Evolutionary conservation across 2,113 vertebrate genomes (phyloP).

Genomic region (Seriola dumerili): DNA sequence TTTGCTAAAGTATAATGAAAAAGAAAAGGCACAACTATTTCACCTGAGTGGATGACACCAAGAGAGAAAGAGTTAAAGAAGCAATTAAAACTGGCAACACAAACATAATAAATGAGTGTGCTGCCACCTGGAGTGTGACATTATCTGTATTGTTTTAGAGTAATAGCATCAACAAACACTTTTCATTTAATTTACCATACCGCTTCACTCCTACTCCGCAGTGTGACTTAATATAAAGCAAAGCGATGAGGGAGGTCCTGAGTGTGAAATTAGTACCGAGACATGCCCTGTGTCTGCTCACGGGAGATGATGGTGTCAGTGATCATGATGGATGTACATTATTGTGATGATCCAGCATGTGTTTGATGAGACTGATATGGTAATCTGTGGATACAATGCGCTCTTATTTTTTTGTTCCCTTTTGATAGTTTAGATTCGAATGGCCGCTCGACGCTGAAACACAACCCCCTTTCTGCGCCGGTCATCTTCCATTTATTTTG

Average conservation of each 20-base stretch:
- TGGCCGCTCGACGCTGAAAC: background rate
- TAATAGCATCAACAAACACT: slow-evolving; percentile 53
- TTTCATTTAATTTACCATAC: slow-evolving; percentile 66
- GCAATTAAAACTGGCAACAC: slow-evolving; percentile 50
- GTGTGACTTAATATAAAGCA: slow-evolving; percentile 47
- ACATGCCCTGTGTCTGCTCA: slow-evolving; percentile 39
- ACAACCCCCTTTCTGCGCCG: background rate
- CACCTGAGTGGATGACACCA: background rate
- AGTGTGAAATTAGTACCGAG: slow-evolving; percentile 75
- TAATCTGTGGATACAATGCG: slow-evolving; percentile 38
- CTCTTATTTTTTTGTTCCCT: slow-evolving; percentile 7
- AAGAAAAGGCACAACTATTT: background rate
- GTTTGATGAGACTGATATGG: slow-evolving; percentile 54
- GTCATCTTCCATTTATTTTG: slow-evolving; percentile 17
- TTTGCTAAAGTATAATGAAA: background rate
- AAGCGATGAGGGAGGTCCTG: slow-evolving; percentile 54
- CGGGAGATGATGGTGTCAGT: slow-evolving; percentile 43
- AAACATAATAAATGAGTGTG: slow-evolving; percentile 42
- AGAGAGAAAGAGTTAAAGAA: slow-evolving; percentile 8
- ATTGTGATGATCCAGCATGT: slow-evolving; percentile 56
- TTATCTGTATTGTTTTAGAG: slow-evolving; percentile 52
- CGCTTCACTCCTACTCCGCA: slow-evolving; percentile 56
- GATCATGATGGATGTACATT: slow-evolving; percentile 61
- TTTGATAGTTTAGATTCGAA: background rate
- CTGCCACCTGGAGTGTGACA: slow-evolving; percentile 31